These are phyloP conservation scores for Galbula dea DNA, from an alignment of 2,113 vertebrate genomes.

Conservation along the genomic window DNA sequence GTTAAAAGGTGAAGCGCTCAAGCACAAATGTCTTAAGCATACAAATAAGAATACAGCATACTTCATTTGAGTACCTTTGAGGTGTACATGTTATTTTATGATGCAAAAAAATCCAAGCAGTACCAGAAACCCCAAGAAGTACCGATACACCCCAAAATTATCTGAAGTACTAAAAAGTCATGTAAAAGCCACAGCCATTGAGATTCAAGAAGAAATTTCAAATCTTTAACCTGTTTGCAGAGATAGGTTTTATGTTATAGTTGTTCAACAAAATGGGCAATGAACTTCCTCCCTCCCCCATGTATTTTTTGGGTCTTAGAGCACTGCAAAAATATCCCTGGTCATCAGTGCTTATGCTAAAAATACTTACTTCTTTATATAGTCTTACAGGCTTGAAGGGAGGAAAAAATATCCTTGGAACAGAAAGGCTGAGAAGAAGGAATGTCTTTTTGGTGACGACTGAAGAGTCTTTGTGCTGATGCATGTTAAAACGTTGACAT, in stretches of 20 bases:
- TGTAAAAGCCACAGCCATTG: background rate
- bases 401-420: background rate
- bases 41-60: background rate
- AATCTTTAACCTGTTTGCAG: background rate
- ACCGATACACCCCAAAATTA: background rate
- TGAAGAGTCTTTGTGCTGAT: background rate
- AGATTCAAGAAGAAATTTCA: background rate
- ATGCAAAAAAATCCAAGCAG: background rate
- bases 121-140: background rate
- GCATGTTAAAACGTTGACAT: background rate
- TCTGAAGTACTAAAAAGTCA: background rate
- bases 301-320: background rate
- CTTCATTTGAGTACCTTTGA: background rate
- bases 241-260: background rate
- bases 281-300: fast-evolving
- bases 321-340: background rate
- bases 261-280: background rate
- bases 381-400: background rate
- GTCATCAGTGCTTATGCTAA: background rate
- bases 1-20: background rate
- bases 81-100: background rate
- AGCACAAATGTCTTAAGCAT: background rate
- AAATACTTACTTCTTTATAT: background rate
- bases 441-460: background rate
- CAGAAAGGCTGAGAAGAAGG: background rate